Evolutionary conservation across 2,888 invertebrate species (phyloP), one percentile per base, ranked within the genome.

Genomic region (Julus scanicus): DNA sequence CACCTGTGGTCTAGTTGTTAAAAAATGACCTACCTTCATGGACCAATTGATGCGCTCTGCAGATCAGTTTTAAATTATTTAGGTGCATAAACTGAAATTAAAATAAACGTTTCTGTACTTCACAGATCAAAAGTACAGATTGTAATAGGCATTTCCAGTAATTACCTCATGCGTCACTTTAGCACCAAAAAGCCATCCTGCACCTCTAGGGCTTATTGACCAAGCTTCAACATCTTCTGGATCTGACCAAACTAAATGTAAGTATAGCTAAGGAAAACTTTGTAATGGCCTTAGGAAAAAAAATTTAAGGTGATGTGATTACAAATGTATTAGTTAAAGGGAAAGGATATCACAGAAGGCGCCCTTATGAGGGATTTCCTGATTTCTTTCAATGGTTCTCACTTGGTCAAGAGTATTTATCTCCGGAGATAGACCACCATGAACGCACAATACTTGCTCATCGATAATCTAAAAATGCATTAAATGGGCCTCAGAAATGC

Each of bases 321-420:
- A 88, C 8, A 40, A 6, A 5, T 49, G 15, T 2, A 71, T 71
- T n/a, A 17, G 57, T n/a, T 63, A 3, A n/a, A 63, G 5, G 13
- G 49, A 90, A 91, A 92, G 91, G 92, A 92, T 91, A 92, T 99
- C 99, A 94, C 99, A 99, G 92, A 99, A 98, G 86, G 98, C 97
- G 89, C 99, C 99, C 94, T 98, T 98, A 92, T 99, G 98, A 84
- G 99, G 99, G 91, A 99, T 98, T 94, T 99, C 99, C 92, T 97
- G 97, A 93, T 98, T 98, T 91, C 99, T 95, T 91, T 98, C 97
- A 91, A 99, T 97, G 90, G 96, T 96, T 91, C 98, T 94, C 91
- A 99, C 98, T 94, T 99, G 98, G 93, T 99, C 99, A 90, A 99
- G 94, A 89, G 98, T 98, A 91, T 96, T 97, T 91, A 99, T 97